These are phyloP conservation scores for Mustela nigripes DNA, from an alignment of 2,113 vertebrate genomes.

Conservation along the genomic window DNA sequence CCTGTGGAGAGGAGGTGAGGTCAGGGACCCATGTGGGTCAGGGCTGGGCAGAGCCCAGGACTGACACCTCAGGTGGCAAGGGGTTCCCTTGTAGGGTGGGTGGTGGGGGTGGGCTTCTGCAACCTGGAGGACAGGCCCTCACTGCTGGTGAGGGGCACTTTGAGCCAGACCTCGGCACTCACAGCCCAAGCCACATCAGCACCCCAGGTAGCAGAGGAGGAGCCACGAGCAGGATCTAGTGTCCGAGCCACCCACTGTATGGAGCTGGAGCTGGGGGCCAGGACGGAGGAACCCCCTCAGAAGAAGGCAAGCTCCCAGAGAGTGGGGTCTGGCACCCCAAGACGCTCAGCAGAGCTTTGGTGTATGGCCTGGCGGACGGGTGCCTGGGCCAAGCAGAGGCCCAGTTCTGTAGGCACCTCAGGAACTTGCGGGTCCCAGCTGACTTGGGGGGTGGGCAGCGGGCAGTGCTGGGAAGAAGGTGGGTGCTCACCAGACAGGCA, in stretches of 20 bases:
- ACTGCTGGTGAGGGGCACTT: neutral
- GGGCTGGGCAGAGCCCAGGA: neutral
- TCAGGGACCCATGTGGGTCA: neutral
- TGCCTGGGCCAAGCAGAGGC: neutral
- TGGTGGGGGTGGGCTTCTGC: neutral
- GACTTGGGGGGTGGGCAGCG: neutral
- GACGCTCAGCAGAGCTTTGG: neutral
- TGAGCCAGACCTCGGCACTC: neutral
- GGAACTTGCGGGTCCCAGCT: neutral
- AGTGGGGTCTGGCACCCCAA: neutral
- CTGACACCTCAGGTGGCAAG: neutral
- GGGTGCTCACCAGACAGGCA: constrained; percentile 86
- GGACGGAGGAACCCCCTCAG: neutral
- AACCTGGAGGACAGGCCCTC: neutral
- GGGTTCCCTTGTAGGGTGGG: neutral
- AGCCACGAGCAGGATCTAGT: neutral
- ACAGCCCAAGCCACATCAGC: neutral
- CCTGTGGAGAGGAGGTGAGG: constrained; percentile 68
- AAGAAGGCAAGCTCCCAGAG: neutral
- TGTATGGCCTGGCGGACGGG: neutral
- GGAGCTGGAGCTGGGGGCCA: neutral
- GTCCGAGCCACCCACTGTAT: neutral
- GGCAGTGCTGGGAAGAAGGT: too few relatives aligned
- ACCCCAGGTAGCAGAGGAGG: too few relatives aligned
- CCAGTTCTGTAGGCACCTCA: neutral